phyloP scores from a whole-genome alignment of 2,113 vertebrate species.

The Nothocercus julius region DNA sequence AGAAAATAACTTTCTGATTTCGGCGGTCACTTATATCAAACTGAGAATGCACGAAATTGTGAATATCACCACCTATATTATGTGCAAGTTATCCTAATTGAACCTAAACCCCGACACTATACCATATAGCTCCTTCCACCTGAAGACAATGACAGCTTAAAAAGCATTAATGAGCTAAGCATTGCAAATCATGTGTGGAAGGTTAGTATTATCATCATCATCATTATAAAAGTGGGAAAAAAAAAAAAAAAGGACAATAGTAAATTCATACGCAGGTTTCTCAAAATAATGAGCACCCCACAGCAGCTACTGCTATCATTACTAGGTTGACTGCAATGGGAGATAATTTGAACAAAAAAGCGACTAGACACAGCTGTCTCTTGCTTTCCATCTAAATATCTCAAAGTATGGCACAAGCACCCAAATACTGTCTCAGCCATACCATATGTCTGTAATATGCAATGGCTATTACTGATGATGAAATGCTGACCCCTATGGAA shows the following conservation, averaged over 20 bases:
- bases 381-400: neutral
- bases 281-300: slow-evolving; percentile 18
- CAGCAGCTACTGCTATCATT: neutral
- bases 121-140: neutral
- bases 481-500: neutral
- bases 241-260: neutral
- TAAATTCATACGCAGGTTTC: neutral
- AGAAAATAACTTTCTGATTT: neutral
- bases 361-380: neutral
- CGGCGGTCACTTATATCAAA: neutral
- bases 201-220: neutral
- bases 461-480: neutral
- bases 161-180: slow-evolving; percentile 29
- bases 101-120: neutral
- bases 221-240: neutral
- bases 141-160: slow-evolving; percentile 15
- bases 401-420: neutral
- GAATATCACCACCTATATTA: neutral
- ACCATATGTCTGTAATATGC: accelerated
- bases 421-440: neutral
- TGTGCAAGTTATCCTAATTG: slow-evolving; percentile 18
- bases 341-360: neutral
- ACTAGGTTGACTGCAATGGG: neutral
- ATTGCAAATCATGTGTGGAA: neutral
- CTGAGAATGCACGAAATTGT: neutral